These are phyloP conservation scores for Palythoa grandis DNA, from an alignment of 92 coral and sea anemone genomes.

Conservation along the genomic window DNA sequence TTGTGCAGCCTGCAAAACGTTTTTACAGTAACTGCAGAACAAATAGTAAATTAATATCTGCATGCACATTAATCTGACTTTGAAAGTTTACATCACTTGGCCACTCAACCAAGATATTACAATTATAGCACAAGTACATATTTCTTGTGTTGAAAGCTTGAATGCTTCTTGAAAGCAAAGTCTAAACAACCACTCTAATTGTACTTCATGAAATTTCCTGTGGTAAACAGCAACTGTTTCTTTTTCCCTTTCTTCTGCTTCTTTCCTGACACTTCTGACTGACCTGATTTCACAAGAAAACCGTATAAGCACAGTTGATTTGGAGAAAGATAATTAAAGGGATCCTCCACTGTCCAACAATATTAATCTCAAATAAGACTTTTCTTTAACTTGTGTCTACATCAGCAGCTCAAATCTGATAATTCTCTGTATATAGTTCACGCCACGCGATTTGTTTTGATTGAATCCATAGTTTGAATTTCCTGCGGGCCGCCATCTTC, in stretches of 20 bases:
- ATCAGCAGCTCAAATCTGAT: no score
- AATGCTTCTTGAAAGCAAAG: background rate
- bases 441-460: no score
- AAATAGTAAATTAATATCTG: background rate
- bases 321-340: no score
- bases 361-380: no score
- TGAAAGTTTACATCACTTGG: background rate
- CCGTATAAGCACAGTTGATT: no score
- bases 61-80: background rate
- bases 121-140: background rate
- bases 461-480: no score
- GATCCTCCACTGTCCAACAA: no score
- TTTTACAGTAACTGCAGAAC: background rate
- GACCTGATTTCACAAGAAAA: slow-evolving; percentile 10
- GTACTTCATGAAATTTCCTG: slow-evolving; percentile 89
- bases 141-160: background rate
- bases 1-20: background rate
- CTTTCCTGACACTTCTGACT: slow-evolving; percentile 50
- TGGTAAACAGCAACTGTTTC: slow-evolving; percentile 89
- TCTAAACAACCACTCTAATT: slow-evolving; percentile 1
- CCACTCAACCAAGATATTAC: background rate
- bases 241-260: slow-evolving; percentile 74
- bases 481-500: no score
- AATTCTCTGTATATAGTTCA: no score
- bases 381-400: no score